Evolutionary conservation across 2,888 invertebrate species (phyloP).

Genomic region (Rhopalosiphum nymphaeae): DNA sequence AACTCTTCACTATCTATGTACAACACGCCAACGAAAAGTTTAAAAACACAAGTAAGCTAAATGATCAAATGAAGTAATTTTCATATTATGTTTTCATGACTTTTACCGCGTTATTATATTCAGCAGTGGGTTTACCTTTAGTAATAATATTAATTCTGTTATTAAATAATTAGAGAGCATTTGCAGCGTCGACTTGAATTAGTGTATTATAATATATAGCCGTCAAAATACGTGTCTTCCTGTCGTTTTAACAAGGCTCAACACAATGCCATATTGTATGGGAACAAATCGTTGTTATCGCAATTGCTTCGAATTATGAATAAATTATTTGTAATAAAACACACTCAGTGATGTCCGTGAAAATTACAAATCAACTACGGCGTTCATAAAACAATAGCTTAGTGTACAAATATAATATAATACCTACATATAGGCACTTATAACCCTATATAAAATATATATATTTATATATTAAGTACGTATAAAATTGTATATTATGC

Average conservation of each 20-base stretch:
- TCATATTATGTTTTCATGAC: slow-evolving; percentile 6
- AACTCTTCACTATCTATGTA: neutral
- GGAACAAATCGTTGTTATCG: neutral
- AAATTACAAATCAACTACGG: neutral
- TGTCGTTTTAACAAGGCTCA: neutral
- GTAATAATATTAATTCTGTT: slow-evolving; percentile 5
- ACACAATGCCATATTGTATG: neutral
- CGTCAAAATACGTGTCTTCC: slow-evolving; percentile 4
- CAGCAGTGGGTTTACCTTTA: neutral
- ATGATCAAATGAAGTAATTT: slow-evolving; percentile 11
- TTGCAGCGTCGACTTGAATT: neutral
- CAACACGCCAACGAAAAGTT: neutral
- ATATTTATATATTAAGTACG: neutral
- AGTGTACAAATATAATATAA: neutral
- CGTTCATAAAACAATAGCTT: neutral
- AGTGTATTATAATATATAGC: neutral
- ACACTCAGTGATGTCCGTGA: neutral
- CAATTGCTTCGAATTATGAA: neutral
- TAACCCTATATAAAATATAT: neutral
- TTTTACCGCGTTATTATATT: neutral
- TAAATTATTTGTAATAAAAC: neutral
- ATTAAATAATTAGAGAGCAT: slow-evolving; percentile 17
- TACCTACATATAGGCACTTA: neutral
- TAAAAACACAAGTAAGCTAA: slow-evolving; percentile 40
- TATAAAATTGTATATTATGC: neutral